Evolutionary conservation across 2,888 invertebrate species (phyloP).

Genomic region (Spicauda simplicius): DNA sequence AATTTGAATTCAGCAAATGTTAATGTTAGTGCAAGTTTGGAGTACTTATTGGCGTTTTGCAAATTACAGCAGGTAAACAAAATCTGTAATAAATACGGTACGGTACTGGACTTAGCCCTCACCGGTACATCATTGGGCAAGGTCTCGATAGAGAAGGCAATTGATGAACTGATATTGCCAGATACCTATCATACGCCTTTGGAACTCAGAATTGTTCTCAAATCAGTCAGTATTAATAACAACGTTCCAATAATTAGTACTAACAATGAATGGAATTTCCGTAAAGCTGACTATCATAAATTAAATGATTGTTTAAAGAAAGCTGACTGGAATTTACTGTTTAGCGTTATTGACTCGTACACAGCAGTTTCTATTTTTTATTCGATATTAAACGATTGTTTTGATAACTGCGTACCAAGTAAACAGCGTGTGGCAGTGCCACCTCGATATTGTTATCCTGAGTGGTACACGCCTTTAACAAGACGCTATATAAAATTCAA

Average conservation of each 20-base stretch:
- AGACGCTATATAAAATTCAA: conserved; percentile 13
- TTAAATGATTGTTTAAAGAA: neutral
- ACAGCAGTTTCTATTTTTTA: neutral
- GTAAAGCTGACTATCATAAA: neutral
- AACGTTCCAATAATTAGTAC: neutral
- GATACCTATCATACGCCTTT: no score
- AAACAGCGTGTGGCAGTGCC: neutral
- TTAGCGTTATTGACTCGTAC: neutral
- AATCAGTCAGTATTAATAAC: no score
- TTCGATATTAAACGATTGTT: neutral
- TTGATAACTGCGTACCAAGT: neutral
- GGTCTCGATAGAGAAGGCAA: no score
- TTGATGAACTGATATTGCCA: no score
- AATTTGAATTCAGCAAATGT: no score
- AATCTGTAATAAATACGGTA: no score
- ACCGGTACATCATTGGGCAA: no score
- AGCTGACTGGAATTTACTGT: neutral
- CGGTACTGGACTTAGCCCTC: no score
- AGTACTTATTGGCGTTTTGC: no score
- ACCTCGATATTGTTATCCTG: conserved; percentile 12
- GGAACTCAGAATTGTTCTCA: no score
- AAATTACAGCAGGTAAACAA: no score
- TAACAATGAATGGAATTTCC: neutral
- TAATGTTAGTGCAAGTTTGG: no score
- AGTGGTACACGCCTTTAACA: conserved; percentile 10